Percentiles rank a stretch among this genome's conserved stretches.
Evolutionary conservation across 1,140 invertebrate species (phyloP).

Genomic region (Sycobia sp.): DNA sequence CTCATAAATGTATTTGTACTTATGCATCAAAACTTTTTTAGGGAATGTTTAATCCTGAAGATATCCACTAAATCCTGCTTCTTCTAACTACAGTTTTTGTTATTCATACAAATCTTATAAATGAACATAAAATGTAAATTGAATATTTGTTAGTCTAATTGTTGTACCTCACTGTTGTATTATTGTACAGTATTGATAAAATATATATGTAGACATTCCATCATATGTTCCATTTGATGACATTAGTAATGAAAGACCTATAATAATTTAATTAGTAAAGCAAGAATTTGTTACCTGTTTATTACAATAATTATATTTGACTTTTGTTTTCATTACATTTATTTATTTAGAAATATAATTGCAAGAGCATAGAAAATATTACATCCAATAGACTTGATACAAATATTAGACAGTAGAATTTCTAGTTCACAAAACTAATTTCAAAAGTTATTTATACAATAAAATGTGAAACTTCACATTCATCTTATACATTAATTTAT

Average conservation of each 20-base stretch:
- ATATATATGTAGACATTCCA: slow-evolving; percentile 34
- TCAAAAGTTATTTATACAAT: too few relatives aligned
- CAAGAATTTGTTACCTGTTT: neutral
- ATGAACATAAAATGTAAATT: slow-evolving; percentile 13
- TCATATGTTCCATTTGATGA: neutral
- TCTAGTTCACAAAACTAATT: too few relatives aligned
- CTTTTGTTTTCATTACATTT: neutral
- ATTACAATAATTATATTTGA: neutral
- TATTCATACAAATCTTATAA: slow-evolving; percentile 11
- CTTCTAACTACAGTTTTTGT: slow-evolving; percentile 19
- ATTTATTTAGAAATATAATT: neutral
- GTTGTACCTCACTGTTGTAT: slow-evolving; percentile 27
- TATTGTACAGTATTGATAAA: slow-evolving; percentile 35
- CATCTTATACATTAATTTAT: too few relatives aligned
- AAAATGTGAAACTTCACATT: too few relatives aligned
- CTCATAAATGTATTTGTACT: neutral
- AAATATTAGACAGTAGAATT: too few relatives aligned
- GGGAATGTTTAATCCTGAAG: slow-evolving; percentile 88
- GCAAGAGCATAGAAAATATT: neutral
- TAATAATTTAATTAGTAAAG: too few relatives aligned
- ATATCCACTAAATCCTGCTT: slow-evolving; percentile 61
- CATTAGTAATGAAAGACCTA: too few relatives aligned
- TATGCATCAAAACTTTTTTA: slow-evolving; percentile 60
- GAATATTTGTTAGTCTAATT: slow-evolving; percentile 36
- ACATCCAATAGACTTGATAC: neutral